Evolutionary conservation across 2,888 invertebrate genomes (phyloP), one percentile per base, ranked within the genome.

Genomic region (Harmothoe impar): DNA sequence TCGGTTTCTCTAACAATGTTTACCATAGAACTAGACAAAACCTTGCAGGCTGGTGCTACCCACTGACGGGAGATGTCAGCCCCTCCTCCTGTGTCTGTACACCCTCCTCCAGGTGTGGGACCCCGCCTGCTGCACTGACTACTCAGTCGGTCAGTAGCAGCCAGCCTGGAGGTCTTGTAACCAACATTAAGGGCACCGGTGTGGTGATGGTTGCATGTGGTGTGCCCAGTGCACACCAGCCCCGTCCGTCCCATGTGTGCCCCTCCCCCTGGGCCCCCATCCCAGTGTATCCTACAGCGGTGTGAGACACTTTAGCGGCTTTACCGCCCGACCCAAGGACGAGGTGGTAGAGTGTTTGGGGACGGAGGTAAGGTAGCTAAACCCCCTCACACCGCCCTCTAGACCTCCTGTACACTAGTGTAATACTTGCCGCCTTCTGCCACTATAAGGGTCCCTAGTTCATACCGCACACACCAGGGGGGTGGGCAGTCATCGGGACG

Each of bases 121-220:
- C 23, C 20, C 62, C 0, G n/a, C 23, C 20, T n/a, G 20, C 62
- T 62, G 23, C 20, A 20, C 62, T 62, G 62, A 12, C 62, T n/a
- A 12, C 62, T 20, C 20, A n/a, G 62, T 72, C 29, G 12, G 72
- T 72, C n/a, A 15, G 31, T 72, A 25, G 72, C 72, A 25, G 15
- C 20, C 1, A 7, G 29, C 62, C 62, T 62, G 72, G 72, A n/a
- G 29, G 31, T 72, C 29, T 72, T 72, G 72, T 72, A 72, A 72
- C 72, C 72, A 62, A 62, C 62, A n/a, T 72, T 72, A 72, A 72
- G 72, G 72, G 72, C 72, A 72, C 72, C 25, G 72, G 25, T 72
- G 17, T 84, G 84, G 84, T 84, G 84, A 84, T 84, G 84, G 84
- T 84, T 84, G 84, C 84, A 84, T 84, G 84, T 25, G 25, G 20